A percentile compares a stretch with the other conserved stretches of the same genome.
Evolutionary conservation across 2,888 invertebrate species (phyloP).

Genomic region (Drosophila algonquin): DNA sequence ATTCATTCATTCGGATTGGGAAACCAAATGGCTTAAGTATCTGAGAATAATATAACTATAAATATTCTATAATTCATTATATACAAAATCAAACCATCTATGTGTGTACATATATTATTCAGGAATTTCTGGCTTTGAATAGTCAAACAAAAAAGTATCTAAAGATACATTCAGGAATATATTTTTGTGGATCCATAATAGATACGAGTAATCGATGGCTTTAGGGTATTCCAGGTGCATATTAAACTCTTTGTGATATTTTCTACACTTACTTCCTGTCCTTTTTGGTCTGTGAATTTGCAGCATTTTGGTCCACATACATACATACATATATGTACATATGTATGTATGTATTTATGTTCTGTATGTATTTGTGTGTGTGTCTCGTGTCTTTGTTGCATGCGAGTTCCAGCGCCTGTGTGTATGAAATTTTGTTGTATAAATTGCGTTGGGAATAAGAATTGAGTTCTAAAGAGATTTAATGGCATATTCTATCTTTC

Average conservation of each 20-base stretch:
- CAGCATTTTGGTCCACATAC: constrained; percentile 6
- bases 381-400: constrained; percentile 12
- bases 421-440: constrained; percentile 75
- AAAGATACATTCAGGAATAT: too few species aligned
- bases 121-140: too few species aligned
- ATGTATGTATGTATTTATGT: not conserved
- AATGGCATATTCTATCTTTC: constrained; percentile 70
- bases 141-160: too few species aligned
- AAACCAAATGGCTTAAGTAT: too few species aligned
- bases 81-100: too few species aligned
- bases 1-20: too few species aligned
- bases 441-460: constrained; percentile 82
- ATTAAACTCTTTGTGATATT: not conserved
- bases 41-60: too few species aligned
- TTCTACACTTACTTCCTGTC: not conserved
- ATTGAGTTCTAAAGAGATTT: constrained; percentile 82
- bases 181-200: too few species aligned
- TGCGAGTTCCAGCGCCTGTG: not conserved
- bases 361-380: constrained; percentile 24
- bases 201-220: too few species aligned
- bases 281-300: constrained; percentile 1
- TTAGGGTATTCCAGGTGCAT: not conserved
- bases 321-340: constrained; percentile 44
- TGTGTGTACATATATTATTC: too few species aligned
- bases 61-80: too few species aligned